Evolutionary conservation across 2,888 invertebrate genomes (phyloP), one percentile per base, ranked within the genome.

Genomic region (Mongoloraphidia duomilia): DNA sequence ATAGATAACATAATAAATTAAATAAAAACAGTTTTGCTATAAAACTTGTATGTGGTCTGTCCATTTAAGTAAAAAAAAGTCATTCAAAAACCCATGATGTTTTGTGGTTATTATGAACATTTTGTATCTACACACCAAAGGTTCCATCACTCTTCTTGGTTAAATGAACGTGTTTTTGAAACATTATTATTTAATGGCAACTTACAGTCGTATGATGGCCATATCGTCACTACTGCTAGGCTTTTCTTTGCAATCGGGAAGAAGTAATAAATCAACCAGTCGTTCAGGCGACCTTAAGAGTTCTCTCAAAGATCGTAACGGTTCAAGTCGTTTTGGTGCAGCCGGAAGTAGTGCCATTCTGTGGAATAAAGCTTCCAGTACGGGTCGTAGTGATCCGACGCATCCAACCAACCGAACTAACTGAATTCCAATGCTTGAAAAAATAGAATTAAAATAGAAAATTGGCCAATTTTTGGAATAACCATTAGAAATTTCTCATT

Each of bases 331-430:
- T 63, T 91, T 89, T 40, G 82, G 76, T 0, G 88, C 82, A 0
- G 89, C 85, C 12, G 94, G 92, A 66, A 93, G 82, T 0, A 94
- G 73, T 4, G 94, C 69, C 84, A 94, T 91, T 49, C 94, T 76
- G 66, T 95, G 94, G 63, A 94, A 94, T 2, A 95, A 73, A 0
- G 94, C 92, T 64, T 94, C 94, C 41, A 95, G 68, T 40, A 94
- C 93, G 9, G 94, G 92, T 11, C 94, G 76, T 43, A 95, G 68
- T n/a, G 83, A 82, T 0, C 87, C 81, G 26, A 90, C 85, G 37
- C 86, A 82, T 0, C 94, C 95, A 1, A 94, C 90, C 38, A 94
- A 70, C 11, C 92, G 77, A 1, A 94, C 84, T 49, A 95, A 70
- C 62, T 93, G 89, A 48, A 88, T 87, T 9, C 90, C 89, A 60